A percentile compares a stretch with the other conserved stretches of the same genome.
Conservation (phyloP, 2,113 vertebrate genomes). For the Chrysochloris asiatica region DNA sequence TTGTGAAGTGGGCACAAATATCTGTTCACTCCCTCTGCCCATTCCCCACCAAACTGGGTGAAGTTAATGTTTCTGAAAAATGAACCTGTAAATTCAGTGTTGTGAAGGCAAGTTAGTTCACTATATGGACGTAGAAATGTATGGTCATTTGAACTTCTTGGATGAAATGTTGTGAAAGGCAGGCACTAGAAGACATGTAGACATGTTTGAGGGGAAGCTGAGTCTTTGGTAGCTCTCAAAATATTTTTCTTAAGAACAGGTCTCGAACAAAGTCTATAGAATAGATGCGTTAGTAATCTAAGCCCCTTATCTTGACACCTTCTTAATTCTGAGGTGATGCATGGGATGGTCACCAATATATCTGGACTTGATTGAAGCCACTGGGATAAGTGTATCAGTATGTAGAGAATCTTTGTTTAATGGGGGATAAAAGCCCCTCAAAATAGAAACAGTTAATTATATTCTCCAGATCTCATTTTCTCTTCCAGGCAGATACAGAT, state of each 20-base stretch:
- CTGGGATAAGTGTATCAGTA: not conserved
- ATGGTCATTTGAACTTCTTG: not conserved
- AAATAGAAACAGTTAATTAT: conserved; percentile 61
- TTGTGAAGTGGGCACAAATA: not conserved
- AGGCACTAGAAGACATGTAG: not conserved
- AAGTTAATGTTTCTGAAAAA: conserved; percentile 1
- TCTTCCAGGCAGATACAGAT: conserved; percentile 55
- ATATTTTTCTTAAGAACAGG: not conserved
- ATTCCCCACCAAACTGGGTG: not conserved
- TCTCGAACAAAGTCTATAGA: not conserved
- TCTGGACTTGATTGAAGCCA: conserved; percentile 5
- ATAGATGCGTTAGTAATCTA: not conserved
- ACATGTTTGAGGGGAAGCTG: not conserved
- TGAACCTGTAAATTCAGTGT: not conserved
- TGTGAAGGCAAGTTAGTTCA: not conserved
- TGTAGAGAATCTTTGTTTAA: conserved; percentile 19
- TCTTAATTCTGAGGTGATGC: not conserved
- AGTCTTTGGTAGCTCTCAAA: not conserved
- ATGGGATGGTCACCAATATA: not conserved
- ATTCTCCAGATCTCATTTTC: conserved; percentile 35
- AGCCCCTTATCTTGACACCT: not conserved
- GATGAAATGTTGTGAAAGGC: not conserved
- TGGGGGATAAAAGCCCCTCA: conserved; percentile 29
- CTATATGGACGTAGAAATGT: not conserved
- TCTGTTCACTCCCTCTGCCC: not conserved